Base-by-base conservation (phyloP, 2,113 vertebrate genomes). In the Hemibagrus wyckioides region DNA sequence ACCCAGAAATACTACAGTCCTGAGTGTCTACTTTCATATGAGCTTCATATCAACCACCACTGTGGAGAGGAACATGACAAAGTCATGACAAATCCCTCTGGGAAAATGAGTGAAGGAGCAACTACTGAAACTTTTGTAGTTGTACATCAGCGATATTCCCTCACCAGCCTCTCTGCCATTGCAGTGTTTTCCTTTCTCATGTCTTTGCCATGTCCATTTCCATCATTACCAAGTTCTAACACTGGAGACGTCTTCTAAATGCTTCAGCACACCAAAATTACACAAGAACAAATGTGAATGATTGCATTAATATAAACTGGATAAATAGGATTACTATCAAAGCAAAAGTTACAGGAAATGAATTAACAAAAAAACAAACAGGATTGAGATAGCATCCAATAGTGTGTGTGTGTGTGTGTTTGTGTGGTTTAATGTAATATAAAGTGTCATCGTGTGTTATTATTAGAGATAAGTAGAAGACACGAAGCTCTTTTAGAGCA, bases 401-500 rank as follows among this genome's bases (percentile, higher is more conserved):
- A 39, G 36, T 3, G 17, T 6, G 0, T 57, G 2, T 54, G 52
- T 54, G 21, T n/a, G 10, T 0, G 61, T n/a, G 17, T 71, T 6
- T 21, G 8, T 39, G 9, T 41, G 69, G 65, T 8, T 36, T 36
- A 36, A 36, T 69, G 65, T 69, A 67, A 69, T 36, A 69, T 69
- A 36, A 69, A 36, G 33, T 23, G 23, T 39, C 19, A 23, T 23
- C 8, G 8, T 23, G 8, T 76, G 15, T 7, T 76, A 76, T 48
- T 76, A 76, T 76, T 76, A 50, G 25, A 50, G 39, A 48, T 48
- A 76, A 50, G 63, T 33, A 41, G 28, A 36, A n/a, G n/a, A 83
- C 63, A 83, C 19, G 73, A 76, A 75, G 69, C 81, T 30, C 59
- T 67, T 63, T 33, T n/a, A 63, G 92, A 83, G 67, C 85, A 91